Conservation (phyloP, 2,113 vertebrate species). For the Ranitomeya variabilis region DNA sequence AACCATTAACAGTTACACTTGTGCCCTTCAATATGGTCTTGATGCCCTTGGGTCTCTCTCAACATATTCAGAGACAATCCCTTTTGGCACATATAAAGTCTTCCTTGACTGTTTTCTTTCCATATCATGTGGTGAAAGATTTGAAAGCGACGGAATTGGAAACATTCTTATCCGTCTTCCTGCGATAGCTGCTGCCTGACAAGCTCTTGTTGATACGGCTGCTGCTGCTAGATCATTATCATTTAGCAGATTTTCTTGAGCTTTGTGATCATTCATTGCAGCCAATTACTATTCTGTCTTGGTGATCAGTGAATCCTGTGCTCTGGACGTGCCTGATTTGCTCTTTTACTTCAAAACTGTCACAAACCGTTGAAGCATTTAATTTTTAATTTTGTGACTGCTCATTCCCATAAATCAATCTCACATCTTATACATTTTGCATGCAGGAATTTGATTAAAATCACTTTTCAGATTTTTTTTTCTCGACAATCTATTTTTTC, state of each 20-base stretch:
- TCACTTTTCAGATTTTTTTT: neutral
- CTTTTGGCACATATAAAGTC: neutral
- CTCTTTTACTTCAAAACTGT: neutral
- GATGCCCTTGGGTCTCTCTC: too few relatives aligned
- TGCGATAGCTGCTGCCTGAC: neutral
- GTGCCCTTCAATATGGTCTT: too few relatives aligned
- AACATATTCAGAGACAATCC: neutral
- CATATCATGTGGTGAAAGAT: neutral
- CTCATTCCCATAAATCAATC: conserved; percentile 20
- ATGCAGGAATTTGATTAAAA: conserved; percentile 6
- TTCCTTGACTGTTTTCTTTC: neutral
- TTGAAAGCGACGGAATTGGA: neutral
- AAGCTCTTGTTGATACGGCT: neutral
- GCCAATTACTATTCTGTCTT: conserved; percentile 7
- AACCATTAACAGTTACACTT: too few relatives aligned
- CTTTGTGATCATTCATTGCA: conserved; percentile 21
- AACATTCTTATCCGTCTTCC: neutral
- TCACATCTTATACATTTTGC: conserved; percentile 27
- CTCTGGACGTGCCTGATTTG: neutral
- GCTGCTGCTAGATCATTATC: neutral
- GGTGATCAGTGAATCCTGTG: conserved; percentile 1
- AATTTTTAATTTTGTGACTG: conserved; percentile 42
- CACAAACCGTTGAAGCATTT: conserved; percentile 13
- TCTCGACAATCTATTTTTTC: neutral
- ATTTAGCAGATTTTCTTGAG: conserved; percentile 1